These are phyloP conservation scores for Ornithoptera priamus DNA, from an alignment of 2,888 invertebrate genomes.

Conservation along the genomic window DNA sequence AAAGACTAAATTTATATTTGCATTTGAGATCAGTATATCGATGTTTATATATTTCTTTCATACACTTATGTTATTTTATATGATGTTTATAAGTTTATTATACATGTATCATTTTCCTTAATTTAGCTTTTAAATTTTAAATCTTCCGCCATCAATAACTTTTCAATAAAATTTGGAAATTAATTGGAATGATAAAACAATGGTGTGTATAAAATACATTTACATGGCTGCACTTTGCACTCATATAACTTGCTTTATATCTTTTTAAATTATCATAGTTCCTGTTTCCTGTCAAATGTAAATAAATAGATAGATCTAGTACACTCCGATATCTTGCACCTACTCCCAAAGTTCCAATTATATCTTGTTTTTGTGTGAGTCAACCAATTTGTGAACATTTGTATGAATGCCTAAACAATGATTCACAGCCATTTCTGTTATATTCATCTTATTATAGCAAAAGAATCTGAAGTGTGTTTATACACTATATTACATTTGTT, in stretches of 20 bases:
- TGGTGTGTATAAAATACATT: too few relatives aligned
- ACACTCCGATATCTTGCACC: not conserved
- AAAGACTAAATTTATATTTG: too few relatives aligned
- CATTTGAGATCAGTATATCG: too few relatives aligned
- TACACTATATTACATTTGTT: too few relatives aligned
- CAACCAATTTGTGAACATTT: conserved; percentile 16
- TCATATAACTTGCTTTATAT: not conserved
- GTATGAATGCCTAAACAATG: not conserved
- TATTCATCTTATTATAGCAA: not conserved
- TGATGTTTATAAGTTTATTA: conserved; percentile 8
- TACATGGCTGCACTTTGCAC: not conserved
- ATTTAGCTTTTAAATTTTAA: too few relatives aligned
- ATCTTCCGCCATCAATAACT: too few relatives aligned
- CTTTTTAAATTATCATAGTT: not conserved
- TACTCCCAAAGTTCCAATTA: conserved; percentile 19
- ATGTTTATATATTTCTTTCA: too few relatives aligned
- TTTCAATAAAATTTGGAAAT: too few relatives aligned
- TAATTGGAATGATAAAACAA: too few relatives aligned
- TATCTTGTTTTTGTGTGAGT: conserved; percentile 14
- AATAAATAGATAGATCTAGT: conserved; percentile 22
- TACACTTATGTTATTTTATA: not conserved
- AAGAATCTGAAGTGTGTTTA: not conserved
- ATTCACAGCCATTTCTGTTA: conserved; percentile 9
- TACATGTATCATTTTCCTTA: not conserved
- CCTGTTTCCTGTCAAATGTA: conserved; percentile 11